phyloP scores from a whole-genome alignment of 2,888 invertebrate genomes.

The Drosophila cracens region DNA sequence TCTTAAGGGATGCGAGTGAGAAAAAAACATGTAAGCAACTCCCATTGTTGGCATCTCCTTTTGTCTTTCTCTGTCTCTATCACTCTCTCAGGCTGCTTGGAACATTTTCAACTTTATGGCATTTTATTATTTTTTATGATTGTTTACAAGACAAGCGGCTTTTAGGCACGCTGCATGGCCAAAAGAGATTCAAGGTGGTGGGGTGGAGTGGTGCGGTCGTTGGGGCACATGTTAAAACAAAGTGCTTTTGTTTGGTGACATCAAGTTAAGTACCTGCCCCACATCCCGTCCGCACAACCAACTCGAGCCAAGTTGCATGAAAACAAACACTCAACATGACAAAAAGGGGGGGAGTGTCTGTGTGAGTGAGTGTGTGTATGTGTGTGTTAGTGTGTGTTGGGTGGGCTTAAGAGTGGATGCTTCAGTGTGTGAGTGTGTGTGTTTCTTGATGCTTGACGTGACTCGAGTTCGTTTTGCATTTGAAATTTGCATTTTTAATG shows the following conservation, averaged over 20 bases:
- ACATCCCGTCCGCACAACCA: constrained; percentile 18
- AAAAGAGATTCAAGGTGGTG: constrained; percentile 23
- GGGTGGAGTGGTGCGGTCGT: constrained; percentile 25
- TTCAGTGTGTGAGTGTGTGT: constrained; percentile 27
- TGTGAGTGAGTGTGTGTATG: neutral
- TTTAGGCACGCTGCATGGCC: constrained; percentile 74
- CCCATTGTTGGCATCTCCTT: constrained; percentile 34
- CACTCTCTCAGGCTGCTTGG: constrained; percentile 8
- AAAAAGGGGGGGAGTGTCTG: constrained; percentile 3
- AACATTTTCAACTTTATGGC: constrained; percentile 72
- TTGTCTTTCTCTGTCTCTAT: neutral
- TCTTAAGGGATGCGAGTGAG: constrained; percentile 11
- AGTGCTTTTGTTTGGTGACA: constrained; percentile 81
- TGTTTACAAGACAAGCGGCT: constrained; percentile 81
- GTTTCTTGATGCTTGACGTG: constrained; percentile 64
- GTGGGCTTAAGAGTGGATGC: constrained; percentile 26
- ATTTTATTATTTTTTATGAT: constrained; percentile 81
- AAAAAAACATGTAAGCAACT: constrained; percentile 28
- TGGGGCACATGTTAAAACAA: constrained; percentile 76
- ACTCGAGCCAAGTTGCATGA: constrained; percentile 61
- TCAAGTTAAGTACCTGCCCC: constrained; percentile 78
- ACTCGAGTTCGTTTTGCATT: constrained; percentile 77
- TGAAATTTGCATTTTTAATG: constrained; percentile 83
- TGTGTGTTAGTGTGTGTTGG: constrained; percentile 17
- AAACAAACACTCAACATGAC: constrained; percentile 68